These are phyloP conservation scores for Dasypogon diadema DNA, from an alignment of 2,888 invertebrate species.

Conservation along the genomic window DNA sequence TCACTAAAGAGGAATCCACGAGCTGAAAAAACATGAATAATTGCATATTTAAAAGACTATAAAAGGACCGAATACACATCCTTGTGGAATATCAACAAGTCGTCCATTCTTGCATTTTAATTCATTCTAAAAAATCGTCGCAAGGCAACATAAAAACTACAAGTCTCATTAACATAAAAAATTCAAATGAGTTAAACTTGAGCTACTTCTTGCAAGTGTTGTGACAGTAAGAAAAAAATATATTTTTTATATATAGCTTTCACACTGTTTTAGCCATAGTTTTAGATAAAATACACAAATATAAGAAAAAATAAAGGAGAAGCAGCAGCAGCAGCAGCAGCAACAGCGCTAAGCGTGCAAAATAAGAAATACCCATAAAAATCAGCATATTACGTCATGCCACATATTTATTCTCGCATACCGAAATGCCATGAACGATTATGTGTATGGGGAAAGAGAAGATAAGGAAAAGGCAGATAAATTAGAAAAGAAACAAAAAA, in stretches of 20 bases:
- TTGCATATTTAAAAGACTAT: too few relatives aligned
- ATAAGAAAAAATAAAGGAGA: slow-evolving; percentile 24
- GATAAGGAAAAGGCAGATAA: not conserved
- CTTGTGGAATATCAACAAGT: too few relatives aligned
- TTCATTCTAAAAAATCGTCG: too few relatives aligned
- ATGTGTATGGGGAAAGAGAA: not conserved
- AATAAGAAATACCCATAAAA: slow-evolving; percentile 16
- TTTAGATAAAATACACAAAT: slow-evolving; percentile 23
- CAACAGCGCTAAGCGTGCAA: not conserved
- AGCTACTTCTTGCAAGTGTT: slow-evolving; percentile 21
- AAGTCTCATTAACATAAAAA: slow-evolving; percentile 10
- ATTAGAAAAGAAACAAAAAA: not conserved
- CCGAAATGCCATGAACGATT: slow-evolving; percentile 17
- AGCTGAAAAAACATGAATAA: too few relatives aligned
- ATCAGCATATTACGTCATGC: slow-evolving; percentile 50
- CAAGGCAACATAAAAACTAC: not conserved
- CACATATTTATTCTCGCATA: slow-evolving; percentile 46
- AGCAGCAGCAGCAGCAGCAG: not conserved
- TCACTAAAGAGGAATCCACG: too few relatives aligned
- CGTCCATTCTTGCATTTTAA: too few relatives aligned
- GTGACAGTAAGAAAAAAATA: slow-evolving; percentile 15
- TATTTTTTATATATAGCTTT: too few relatives aligned
- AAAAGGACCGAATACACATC: too few relatives aligned
- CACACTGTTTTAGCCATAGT: too few relatives aligned
- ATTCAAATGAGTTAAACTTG: slow-evolving; percentile 43